Evolutionary conservation across 2,113 vertebrate species (phyloP).

Genomic region (Chinchilla lanigera): DNA sequence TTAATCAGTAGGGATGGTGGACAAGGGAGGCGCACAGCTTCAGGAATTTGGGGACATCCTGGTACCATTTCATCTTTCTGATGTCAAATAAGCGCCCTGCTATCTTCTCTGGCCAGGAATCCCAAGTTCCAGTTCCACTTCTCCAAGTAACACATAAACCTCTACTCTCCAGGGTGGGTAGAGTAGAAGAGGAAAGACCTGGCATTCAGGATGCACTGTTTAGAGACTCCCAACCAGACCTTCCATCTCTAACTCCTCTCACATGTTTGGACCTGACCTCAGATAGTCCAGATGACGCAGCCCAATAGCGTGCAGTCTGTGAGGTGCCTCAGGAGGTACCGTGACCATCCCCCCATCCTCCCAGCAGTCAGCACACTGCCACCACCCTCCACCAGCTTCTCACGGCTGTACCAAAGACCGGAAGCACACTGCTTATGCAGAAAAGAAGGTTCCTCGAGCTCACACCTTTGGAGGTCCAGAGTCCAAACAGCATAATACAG

Average conservation of each 20-base stretch:
- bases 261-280: neutral
- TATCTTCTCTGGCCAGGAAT: neutral
- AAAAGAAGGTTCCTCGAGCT: neutral
- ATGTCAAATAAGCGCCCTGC: neutral
- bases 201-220: neutral
- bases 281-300: neutral
- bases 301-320: neutral
- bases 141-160: neutral
- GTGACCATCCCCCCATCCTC: neutral
- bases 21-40: neutral
- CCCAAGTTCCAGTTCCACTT: neutral
- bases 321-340: neutral
- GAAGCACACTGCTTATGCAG: neutral
- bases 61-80: neutral
- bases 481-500: neutral
- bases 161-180: neutral
- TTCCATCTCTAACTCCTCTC: neutral
- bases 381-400: neutral
- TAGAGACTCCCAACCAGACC: neutral
- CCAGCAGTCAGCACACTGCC: accelerated
- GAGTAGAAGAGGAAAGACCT: neutral
- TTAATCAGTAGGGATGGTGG: neutral
- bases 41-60: neutral
- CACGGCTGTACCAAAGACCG: too few relatives aligned
- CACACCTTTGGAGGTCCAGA: neutral